A percentile compares a stretch with the other conserved stretches of the same genome.
Conservation (phyloP, 2,113 vertebrate genomes). For the Daphoenositta chrysoptera region DNA sequence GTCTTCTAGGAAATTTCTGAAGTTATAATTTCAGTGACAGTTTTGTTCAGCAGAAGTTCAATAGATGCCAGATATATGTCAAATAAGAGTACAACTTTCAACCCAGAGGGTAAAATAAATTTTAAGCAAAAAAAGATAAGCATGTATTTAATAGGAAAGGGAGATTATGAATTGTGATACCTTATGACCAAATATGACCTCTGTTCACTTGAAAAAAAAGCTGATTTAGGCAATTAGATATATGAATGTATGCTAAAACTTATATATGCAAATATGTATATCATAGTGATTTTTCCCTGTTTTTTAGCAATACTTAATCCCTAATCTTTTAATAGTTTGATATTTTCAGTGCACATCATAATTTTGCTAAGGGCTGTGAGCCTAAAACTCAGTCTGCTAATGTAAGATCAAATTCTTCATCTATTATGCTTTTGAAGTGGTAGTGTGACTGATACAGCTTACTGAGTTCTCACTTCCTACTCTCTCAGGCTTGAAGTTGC, state of each 20-base stretch:
- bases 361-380: neutral
- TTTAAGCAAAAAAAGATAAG: neutral
- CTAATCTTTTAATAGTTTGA: neutral
- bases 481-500: neutral
- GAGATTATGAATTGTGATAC: neutral
- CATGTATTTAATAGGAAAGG: neutral
- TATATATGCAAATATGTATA: neutral
- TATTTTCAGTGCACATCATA: neutral
- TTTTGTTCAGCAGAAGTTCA: slow-evolving; percentile 6
- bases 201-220: neutral
- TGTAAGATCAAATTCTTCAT: neutral
- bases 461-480: neutral
- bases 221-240: neutral
- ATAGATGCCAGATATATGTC: neutral
- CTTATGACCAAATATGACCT: neutral
- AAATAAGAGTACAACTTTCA: neutral
- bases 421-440: neutral
- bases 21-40: slow-evolving; percentile 35
- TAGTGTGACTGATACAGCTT: neutral
- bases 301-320: neutral
- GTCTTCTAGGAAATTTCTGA: neutral
- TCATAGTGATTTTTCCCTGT: neutral
- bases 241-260: neutral
- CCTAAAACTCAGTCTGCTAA: neutral
- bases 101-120: neutral